Evolutionary conservation across 2,113 vertebrate genomes (phyloP).

Genomic region (Sander vitreus): DNA sequence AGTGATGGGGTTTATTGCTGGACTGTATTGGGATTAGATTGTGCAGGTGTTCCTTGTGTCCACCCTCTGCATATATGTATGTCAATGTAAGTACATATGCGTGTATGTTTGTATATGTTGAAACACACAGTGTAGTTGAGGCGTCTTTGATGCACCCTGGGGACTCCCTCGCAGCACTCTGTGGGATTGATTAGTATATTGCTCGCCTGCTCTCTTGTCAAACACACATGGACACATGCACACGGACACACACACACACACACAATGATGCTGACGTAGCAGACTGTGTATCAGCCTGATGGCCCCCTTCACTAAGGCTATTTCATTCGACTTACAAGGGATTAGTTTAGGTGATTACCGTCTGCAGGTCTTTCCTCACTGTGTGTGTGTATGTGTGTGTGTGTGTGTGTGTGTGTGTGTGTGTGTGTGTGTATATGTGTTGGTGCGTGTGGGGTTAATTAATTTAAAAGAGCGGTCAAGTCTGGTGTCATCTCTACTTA

Average conservation of each 20-base stretch:
- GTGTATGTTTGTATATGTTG: neutral
- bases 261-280: conserved; percentile 15
- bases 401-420: neutral
- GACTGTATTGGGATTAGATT: neutral
- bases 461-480: no score
- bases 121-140: neutral
- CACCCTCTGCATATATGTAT: neutral
- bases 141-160: conserved; percentile 11
- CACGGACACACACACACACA: neutral
- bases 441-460: neutral
- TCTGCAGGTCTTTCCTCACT: conserved; percentile 14
- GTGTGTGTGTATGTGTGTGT: conserved; percentile 7
- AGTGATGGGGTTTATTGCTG: neutral
- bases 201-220: neutral
- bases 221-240: neutral
- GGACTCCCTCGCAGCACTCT: neutral
- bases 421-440: neutral
- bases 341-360: conserved; percentile 70
- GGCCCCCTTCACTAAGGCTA: conserved; percentile 49
- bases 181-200: conserved; percentile 24
- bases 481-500: no score
- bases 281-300: conserved; percentile 21
- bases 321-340: conserved; percentile 70
- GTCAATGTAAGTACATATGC: neutral
- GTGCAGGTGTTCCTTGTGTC: neutral